Percentiles rank a stretch among this genome's conserved stretches.
Conservation (phyloP, 2,113 vertebrate species). For the Burhinus oedicnemus region DNA sequence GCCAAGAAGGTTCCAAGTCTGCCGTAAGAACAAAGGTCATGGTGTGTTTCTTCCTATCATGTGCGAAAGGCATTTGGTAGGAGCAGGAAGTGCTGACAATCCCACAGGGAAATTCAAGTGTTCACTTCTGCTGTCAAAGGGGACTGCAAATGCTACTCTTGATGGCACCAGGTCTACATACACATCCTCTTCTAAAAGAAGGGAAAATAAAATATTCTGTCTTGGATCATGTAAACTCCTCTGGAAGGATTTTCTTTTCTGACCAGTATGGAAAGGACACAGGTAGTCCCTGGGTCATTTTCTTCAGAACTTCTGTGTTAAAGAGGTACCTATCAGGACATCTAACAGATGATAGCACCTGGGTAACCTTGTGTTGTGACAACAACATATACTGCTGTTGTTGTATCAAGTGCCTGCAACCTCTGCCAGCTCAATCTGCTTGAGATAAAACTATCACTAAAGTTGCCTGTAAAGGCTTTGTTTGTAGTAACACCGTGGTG, state of each 20-base stretch:
- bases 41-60: background rate
- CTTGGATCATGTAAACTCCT: background rate
- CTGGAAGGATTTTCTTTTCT: background rate
- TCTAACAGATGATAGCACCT: background rate
- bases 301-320: background rate
- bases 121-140: background rate
- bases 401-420: background rate
- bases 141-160: background rate
- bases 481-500: background rate
- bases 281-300: background rate
- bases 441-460: background rate
- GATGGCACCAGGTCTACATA: background rate
- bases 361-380: background rate
- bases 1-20: background rate
- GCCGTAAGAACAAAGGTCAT: background rate
- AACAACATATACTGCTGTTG: background rate
- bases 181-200: background rate
- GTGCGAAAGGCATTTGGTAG: background rate
- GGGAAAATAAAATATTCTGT: background rate
- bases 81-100: background rate
- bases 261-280: background rate
- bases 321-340: background rate
- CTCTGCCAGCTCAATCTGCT: background rate
- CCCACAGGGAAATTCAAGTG: background rate
- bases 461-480: background rate